These are phyloP conservation scores for Dynastes maya DNA, from an alignment of 2,888 invertebrate species.

Conservation along the genomic window DNA sequence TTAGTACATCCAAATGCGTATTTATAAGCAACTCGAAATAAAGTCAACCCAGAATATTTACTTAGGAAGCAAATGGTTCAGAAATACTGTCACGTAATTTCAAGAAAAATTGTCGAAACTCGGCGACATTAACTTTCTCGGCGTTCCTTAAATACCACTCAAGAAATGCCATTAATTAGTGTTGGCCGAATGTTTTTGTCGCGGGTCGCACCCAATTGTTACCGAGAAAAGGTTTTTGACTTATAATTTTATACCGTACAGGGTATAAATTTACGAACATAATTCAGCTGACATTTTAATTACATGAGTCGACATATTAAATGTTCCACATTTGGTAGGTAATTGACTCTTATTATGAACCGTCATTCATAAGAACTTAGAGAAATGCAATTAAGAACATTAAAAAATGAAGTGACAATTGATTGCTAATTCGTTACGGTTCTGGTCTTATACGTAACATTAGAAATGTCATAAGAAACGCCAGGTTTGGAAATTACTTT, in stretches of 20 bases:
- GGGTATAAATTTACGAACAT: slow-evolving; percentile 22
- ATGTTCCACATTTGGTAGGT: slow-evolving; percentile 15
- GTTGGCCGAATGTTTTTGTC: slow-evolving; percentile 29
- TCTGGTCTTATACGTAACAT: too few relatives aligned
- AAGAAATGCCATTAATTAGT: slow-evolving; percentile 44
- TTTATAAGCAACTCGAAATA: slow-evolving; percentile 21
- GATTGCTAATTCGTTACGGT: neutral
- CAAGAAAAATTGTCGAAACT: slow-evolving; percentile 37
- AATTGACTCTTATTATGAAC: slow-evolving; percentile 5
- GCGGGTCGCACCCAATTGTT: slow-evolving; percentile 32
- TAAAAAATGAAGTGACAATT: neutral
- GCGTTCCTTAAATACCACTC: slow-evolving; percentile 36
- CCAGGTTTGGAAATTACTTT: too few relatives aligned
- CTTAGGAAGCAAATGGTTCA: slow-evolving; percentile 6
- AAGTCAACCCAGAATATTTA: slow-evolving; percentile 17
- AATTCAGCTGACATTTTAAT: slow-evolving; percentile 35
- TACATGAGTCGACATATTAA: slow-evolving; percentile 18
- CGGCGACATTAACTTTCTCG: slow-evolving; percentile 37
- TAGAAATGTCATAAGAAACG: too few relatives aligned
- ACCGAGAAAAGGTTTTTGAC: slow-evolving; percentile 24
- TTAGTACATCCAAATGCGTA: slow-evolving; percentile 11
- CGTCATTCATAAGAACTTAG: neutral
- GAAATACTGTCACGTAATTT: slow-evolving; percentile 44
- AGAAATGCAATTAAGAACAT: neutral
- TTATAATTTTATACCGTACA: slow-evolving; percentile 17